Evolutionary conservation across 1,140 invertebrate species (phyloP).

Genomic region (Plutomurus gul): DNA sequence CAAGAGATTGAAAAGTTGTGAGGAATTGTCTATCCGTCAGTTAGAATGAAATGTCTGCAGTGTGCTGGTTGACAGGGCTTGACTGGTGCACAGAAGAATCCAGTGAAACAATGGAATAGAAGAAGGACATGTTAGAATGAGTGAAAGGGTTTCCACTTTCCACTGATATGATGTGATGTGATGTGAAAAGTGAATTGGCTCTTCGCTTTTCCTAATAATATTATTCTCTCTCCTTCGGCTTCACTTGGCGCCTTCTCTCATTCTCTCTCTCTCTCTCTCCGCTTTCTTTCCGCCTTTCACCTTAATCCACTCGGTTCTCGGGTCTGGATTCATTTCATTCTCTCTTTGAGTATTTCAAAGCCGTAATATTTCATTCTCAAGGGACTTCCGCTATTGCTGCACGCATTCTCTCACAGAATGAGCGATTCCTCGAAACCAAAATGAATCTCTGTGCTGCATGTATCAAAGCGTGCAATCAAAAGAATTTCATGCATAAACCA

Average conservation of each 20-base stretch:
- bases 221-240: conserved; percentile 18
- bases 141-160: not conserved
- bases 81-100: too few relatives aligned
- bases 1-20: not conserved
- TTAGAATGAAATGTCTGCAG: not conserved
- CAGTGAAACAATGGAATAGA: not conserved
- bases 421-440: not conserved
- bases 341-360: not conserved
- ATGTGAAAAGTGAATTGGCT: conserved; percentile 19
- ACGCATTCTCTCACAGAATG: not conserved
- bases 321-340: not conserved
- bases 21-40: not conserved
- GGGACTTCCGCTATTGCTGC: not conserved
- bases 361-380: not conserved
- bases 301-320: not conserved
- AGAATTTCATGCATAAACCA: not conserved
- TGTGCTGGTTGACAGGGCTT: too few relatives aligned
- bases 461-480: not conserved
- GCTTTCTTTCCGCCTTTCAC: conserved; percentile 2
- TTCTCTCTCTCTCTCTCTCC: too few relatives aligned
- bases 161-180: not conserved
- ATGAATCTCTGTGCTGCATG: not conserved
- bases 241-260: not conserved
- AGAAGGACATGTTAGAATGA: not conserved
- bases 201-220: conserved; percentile 22